A percentile compares a stretch with the other conserved stretches of the same genome.
Conservation (phyloP, 2,888 invertebrate genomes). For the Rhamnusium bicolor region DNA sequence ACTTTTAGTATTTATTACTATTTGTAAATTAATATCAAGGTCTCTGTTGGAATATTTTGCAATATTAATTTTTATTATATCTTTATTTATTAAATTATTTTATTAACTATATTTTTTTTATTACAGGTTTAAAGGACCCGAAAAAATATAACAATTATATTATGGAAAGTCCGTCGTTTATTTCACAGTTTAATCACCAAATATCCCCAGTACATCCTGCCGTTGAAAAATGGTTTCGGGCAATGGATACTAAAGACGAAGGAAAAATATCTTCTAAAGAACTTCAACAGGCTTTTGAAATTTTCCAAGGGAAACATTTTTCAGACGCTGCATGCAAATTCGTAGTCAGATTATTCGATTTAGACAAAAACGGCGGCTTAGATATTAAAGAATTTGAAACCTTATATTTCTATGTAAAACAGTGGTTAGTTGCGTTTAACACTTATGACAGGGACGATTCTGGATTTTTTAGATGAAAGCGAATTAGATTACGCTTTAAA, state of each 20-base stretch:
- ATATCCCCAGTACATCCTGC: conserved; percentile 53
- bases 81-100: too few relatives aligned
- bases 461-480: conserved; percentile 62
- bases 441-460: conserved; percentile 61
- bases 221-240: conserved; percentile 62
- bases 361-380: conserved; percentile 65
- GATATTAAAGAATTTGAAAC: conserved; percentile 66
- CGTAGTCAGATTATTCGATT: conserved; percentile 66
- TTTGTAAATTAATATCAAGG: too few relatives aligned
- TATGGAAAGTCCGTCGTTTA: conserved; percentile 34
- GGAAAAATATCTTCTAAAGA: conserved; percentile 64
- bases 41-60: too few relatives aligned
- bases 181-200: conserved; percentile 10
- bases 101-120: background rate
- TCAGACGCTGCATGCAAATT: conserved; percentile 66
- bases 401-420: conserved; percentile 65
- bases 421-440: conserved; percentile 67
- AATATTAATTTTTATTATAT: too few relatives aligned
- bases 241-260: conserved; percentile 59
- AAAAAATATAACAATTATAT: conserved; percentile 33
- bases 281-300: conserved; percentile 65
- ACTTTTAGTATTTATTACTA: too few relatives aligned
- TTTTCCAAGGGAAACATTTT: conserved; percentile 64
- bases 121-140: conserved; percentile 22
- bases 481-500: conserved; percentile 63